A percentile compares a stretch with the other conserved stretches of the same genome.
These are phyloP conservation scores for Leptothorax acervorum DNA, from an alignment of 2,888 invertebrate species.

Conservation along the genomic window DNA sequence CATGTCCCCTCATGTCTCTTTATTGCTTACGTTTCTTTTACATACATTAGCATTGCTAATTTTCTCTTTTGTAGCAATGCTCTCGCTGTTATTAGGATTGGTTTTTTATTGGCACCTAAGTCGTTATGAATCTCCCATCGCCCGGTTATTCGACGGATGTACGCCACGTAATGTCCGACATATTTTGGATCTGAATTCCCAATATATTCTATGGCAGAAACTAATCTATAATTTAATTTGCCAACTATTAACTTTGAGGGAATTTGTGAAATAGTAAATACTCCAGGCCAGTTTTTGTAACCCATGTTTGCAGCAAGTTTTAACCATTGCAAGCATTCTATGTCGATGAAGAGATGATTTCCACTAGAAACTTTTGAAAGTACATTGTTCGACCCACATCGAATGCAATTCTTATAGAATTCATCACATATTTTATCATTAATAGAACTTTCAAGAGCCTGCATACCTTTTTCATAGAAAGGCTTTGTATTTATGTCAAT, in stretches of 20 bases:
- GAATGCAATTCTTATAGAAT: background rate
- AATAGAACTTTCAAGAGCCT: no score
- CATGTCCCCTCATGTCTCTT: no score
- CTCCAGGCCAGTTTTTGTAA: no score
- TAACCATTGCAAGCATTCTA: background rate
- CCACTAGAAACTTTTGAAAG: background rate
- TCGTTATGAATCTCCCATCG: background rate
- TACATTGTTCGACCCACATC: background rate
- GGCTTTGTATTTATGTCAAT: background rate
- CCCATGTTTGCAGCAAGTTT: no score
- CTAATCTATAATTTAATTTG: background rate
- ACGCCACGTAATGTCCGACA: background rate
- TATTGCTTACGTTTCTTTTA: no score
- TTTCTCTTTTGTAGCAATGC: no score
- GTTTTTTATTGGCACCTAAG: background rate
- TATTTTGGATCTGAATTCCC: background rate
- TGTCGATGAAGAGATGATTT: background rate
- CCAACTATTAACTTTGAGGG: no score
- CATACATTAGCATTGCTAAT: no score
- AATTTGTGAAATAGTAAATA: no score
- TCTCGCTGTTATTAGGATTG: no score
- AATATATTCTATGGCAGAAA: slow-evolving; percentile 6
- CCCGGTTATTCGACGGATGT: background rate
- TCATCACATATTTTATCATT: no score
- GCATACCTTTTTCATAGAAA: background rate